phyloP scores from a whole-genome alignment of 2,113 vertebrate species.

The Antechinus stuartii region DNA sequence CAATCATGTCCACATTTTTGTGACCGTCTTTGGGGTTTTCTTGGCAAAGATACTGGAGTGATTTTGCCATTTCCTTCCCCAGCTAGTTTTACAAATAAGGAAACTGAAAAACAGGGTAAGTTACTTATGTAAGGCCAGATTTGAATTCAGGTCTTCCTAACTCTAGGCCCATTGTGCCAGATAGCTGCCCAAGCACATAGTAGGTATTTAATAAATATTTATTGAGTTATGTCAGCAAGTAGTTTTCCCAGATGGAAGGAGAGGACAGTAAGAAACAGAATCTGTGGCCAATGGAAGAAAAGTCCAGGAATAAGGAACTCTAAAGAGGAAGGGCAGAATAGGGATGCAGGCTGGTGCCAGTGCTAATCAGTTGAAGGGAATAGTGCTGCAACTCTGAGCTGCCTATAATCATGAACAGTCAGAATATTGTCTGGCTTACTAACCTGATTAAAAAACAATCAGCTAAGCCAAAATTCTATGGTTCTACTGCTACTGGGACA shows the following conservation, averaged over 20 bases:
- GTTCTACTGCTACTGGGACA: too few relatives aligned
- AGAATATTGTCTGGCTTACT: too few relatives aligned
- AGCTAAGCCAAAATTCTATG: too few relatives aligned
- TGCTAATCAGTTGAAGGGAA: background rate
- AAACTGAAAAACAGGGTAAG: background rate
- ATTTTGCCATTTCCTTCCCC: background rate
- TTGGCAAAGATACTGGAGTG: background rate
- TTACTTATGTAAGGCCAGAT: background rate
- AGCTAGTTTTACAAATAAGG: too few relatives aligned
- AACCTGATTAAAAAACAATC: too few relatives aligned
- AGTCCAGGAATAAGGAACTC: background rate
- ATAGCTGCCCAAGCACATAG: background rate
- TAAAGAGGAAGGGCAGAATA: background rate
- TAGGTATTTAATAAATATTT: background rate
- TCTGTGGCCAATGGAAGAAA: background rate
- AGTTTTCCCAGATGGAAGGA: background rate
- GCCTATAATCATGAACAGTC: background rate
- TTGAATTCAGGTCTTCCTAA: background rate
- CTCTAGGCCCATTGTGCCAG: background rate
- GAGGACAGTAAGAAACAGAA: background rate
- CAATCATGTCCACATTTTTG: background rate
- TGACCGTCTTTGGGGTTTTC: background rate
- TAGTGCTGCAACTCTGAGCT: background rate
- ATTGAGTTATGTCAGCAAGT: background rate
- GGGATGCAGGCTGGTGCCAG: background rate